Conservation (phyloP, 2,888 invertebrate species). For the Conops quadrifasciatus region DNA sequence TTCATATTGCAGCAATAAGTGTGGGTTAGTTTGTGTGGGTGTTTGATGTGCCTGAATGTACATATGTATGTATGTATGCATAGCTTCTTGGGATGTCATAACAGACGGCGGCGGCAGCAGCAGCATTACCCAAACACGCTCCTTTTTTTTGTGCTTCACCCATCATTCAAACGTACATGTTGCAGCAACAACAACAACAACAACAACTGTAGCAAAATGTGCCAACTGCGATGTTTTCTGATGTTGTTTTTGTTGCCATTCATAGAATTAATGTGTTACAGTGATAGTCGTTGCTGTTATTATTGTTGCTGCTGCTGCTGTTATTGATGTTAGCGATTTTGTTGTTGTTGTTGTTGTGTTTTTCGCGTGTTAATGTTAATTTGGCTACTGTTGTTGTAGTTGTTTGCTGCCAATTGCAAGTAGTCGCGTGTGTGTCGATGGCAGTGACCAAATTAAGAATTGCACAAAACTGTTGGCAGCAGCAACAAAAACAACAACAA, state of each 20-base stretch:
- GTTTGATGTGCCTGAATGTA: background rate
- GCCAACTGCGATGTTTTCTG: background rate
- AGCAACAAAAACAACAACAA: background rate
- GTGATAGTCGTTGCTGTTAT: background rate
- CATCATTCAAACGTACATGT: background rate
- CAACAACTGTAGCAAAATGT: background rate
- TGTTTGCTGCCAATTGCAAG: constrained; percentile 11
- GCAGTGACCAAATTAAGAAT: constrained; percentile 41
- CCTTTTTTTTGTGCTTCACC: background rate
- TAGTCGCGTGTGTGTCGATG: constrained; percentile 29
- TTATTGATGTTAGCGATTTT: background rate
- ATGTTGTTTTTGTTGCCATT: background rate
- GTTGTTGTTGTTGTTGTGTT: background rate
- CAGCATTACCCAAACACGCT: background rate
- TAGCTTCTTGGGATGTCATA: background rate
- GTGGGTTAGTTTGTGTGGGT: no score
- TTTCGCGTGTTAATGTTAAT: background rate
- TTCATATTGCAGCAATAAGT: background rate
- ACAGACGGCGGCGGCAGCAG: constrained; percentile 1
- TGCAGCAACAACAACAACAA: background rate
- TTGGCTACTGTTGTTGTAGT: constrained; percentile 3
- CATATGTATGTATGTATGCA: background rate
- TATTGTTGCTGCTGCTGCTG: constrained; percentile 5
- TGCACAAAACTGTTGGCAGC: constrained; percentile 35
- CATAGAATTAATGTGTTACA: background rate